Base-by-base conservation (phyloP, 1,140 invertebrate genomes). In the Drosophila obscura region DNA sequence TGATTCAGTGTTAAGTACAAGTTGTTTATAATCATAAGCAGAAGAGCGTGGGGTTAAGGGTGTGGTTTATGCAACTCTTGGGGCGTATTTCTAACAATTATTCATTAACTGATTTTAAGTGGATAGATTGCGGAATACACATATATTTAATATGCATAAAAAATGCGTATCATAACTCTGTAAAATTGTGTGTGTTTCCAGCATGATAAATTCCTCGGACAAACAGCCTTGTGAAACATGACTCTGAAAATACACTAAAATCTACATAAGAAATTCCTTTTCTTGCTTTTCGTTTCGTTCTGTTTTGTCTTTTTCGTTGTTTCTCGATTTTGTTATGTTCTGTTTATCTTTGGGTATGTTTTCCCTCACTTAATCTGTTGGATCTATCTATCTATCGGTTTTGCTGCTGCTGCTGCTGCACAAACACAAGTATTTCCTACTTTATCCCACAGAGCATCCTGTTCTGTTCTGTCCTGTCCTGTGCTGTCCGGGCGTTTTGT, bases 1-100 rank as follows among this genome's bases (percentile, higher is more conserved):
- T 82, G 50, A 71, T 82, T 50, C 63, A 82, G 68, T 81, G 73
- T 50, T 81, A 82, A 81, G 78, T 81, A 73, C 55, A 77, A 73
- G 43, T 77, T 64, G 48, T 73, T 73, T 77, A 49, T 35, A 22
- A 49, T 28, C 6, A 39, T 13, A 4, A 19, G 31, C 43, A 13
- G 26, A 28, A 28, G 26, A 28, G 6, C 5, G 1, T 6, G 7
- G 26, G 26, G 26, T 28, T 28, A 35, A 11, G 31, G 31, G 31
- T 35, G 31, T 9, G 31, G 31, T 11, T 28, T 35, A 1, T 8
- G 28, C 28, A 28, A 28, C 28, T 7, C 28, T 1, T 28, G 28
- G 5, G 28, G 31, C 31, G 31, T 9, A 9, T 35, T 0, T 11
- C 31, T 3, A 35, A 35, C 9, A 3, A 35, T 35, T 39, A 11